These are phyloP conservation scores for Scopus umbretta DNA, from an alignment of 2,113 vertebrate genomes.

Conservation along the genomic window DNA sequence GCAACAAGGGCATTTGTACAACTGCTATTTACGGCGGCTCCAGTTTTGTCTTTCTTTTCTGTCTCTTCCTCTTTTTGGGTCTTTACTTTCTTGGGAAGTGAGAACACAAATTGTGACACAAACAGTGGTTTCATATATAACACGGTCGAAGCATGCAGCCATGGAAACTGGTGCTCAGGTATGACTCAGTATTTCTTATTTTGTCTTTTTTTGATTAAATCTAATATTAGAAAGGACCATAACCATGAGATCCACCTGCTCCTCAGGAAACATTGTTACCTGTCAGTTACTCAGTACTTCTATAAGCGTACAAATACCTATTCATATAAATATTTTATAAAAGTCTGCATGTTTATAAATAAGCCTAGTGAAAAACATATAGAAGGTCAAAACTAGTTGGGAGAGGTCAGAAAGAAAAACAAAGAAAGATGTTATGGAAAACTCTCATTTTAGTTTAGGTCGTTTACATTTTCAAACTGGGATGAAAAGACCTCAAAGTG, in stretches of 20 bases:
- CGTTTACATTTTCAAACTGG: neutral
- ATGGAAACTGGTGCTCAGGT: neutral
- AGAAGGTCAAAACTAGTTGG: neutral
- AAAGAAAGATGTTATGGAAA: neutral
- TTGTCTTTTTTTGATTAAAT: neutral
- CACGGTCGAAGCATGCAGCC: neutral
- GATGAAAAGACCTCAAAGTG: neutral
- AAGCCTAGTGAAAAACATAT: neutral
- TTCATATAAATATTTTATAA: neutral
- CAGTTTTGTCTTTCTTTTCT: neutral
- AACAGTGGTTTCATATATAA: neutral
- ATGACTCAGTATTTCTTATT: neutral
- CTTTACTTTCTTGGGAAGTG: neutral
- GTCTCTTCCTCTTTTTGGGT: neutral
- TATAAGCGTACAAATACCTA: neutral
- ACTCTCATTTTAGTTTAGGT: neutral
- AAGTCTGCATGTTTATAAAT: neutral
- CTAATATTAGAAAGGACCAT: neutral
- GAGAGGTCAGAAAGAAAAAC: neutral
- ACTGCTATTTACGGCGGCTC: neutral
- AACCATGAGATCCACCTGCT: neutral
- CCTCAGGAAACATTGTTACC: neutral
- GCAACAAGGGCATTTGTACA: neutral
- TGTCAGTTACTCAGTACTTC: neutral
- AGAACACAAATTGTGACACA: neutral